These are phyloP conservation scores for Pangasius djambal DNA, from an alignment of 2,797 vertebrate genomes.

Conservation along the genomic window DNA sequence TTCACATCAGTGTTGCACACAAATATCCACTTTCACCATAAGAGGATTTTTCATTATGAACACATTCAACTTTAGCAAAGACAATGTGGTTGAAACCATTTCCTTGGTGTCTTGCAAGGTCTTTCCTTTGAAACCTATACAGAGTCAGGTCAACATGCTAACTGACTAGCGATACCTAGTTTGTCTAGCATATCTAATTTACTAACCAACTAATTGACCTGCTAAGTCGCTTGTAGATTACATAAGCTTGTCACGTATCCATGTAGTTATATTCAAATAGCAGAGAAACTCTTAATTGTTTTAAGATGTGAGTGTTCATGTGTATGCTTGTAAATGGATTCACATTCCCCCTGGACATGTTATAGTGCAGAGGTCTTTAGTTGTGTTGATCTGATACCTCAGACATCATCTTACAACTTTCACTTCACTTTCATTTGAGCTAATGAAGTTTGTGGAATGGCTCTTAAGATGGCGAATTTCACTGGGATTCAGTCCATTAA, in stretches of 20 bases:
- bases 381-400: neutral
- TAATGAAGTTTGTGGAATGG: neutral
- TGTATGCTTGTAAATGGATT: neutral
- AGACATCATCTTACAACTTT: neutral
- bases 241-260: neutral
- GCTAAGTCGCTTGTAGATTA: neutral
- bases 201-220: neutral
- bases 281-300: neutral
- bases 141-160: neutral
- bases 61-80: neutral
- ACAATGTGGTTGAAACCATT: neutral
- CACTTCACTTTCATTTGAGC: neutral
- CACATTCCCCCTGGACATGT: neutral
- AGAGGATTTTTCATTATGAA: neutral
- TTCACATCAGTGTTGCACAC: neutral
- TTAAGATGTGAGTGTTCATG: neutral
- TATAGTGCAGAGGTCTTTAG: neutral
- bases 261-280: neutral
- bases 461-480: neutral
- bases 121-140: too few relatives aligned
- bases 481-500: neutral
- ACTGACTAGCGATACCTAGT: neutral
- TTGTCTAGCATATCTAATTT: neutral
- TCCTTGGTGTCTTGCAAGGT: neutral
- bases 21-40: neutral